Base-by-base conservation (phyloP, 2,888 invertebrate species). In the Cheilosia variabilis region DNA sequence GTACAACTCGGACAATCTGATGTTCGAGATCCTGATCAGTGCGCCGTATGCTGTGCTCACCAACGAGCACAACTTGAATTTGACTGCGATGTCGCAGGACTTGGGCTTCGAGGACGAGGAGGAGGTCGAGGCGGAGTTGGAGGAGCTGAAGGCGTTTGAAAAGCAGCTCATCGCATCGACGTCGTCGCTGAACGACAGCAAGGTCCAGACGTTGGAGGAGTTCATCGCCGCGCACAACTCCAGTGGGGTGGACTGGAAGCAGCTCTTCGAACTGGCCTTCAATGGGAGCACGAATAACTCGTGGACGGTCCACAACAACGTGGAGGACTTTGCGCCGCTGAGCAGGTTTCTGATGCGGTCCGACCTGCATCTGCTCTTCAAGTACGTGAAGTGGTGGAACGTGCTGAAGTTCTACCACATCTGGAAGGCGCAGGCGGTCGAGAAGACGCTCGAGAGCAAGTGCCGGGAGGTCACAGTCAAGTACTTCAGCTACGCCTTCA, bases 221-320 rank as follows among this genome's bases (percentile, higher is more conserved):
- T 91, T 91, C 17, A 24, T 90, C 0, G 15, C 2, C 2, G 62
- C 62, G 1, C 91, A 91, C 50, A 88, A 89, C 24, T 69, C 87
- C n/a, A 90, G 90, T 72, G 88, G 88, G 1, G n/a, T 91, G n/a
- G 89, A 91, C 27, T 91, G 91, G 91, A 90, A 89, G 1, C 87
- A 81, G 0, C 88, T 88, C 19, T 90, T 91, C 6, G 88, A 90
- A 0, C 47, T 90, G 15, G 91, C 91, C 3, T 91, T 91, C 66
- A 91, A 91, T 84, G 89, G 90, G 13, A 89, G 87, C 0, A 87
- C 88, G 0, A 87, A 88, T 6, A 27, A 79, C 2, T 87, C 87
- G 3, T 91, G 91, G 91, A 78, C 68, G 0, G 82, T 91, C 2
- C 79, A 88, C 6, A 90, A 89, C 53, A 88, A 88, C 4, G 31